Evolutionary conservation across 2,888 invertebrate genomes (phyloP).

Genomic region (Lasioglossum pauxillum): DNA sequence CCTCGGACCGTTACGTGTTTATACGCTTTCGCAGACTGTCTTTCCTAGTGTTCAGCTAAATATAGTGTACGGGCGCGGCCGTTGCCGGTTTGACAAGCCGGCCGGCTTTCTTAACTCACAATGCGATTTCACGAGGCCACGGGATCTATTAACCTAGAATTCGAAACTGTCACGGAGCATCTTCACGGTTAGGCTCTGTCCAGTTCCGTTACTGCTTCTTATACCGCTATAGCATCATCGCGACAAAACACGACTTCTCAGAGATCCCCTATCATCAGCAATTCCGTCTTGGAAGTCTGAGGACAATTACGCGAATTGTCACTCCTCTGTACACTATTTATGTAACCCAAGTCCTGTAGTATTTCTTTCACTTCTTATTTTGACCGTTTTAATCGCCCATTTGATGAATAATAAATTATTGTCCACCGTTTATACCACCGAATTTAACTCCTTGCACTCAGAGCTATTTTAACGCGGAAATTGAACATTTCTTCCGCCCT

Average conservation of each 20-base stretch:
- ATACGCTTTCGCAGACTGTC: slow-evolving; percentile 4
- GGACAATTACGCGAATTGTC: not conserved
- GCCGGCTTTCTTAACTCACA: slow-evolving; percentile 51
- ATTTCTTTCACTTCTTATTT: not conserved
- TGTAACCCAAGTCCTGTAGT: not conserved
- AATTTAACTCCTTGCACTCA: too few relatives aligned
- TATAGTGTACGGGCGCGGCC: slow-evolving; percentile 64
- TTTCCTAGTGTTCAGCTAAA: slow-evolving; percentile 57
- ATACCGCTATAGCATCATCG: not conserved
- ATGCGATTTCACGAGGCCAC: slow-evolving; percentile 6
- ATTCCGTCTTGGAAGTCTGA: slow-evolving; percentile 15
- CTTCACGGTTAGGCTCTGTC: not conserved
- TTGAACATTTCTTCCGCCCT: too few relatives aligned
- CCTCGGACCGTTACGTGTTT: slow-evolving; percentile 5
- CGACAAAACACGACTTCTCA: slow-evolving; percentile 38
- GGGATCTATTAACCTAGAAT: not conserved
- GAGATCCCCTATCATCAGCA: not conserved
- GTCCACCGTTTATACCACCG: too few relatives aligned
- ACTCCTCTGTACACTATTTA: not conserved
- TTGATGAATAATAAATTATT: too few relatives aligned
- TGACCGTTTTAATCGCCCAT: too few relatives aligned
- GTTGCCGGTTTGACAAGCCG: slow-evolving; percentile 69
- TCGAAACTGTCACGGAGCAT: not conserved
- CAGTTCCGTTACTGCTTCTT: slow-evolving; percentile 12
- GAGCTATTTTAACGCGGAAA: too few relatives aligned